A percentile compares a stretch with the other conserved stretches of the same genome.
phyloP scores from a whole-genome alignment of 2,888 invertebrate species.

The Caenorhabditis imperialis region DNA sequence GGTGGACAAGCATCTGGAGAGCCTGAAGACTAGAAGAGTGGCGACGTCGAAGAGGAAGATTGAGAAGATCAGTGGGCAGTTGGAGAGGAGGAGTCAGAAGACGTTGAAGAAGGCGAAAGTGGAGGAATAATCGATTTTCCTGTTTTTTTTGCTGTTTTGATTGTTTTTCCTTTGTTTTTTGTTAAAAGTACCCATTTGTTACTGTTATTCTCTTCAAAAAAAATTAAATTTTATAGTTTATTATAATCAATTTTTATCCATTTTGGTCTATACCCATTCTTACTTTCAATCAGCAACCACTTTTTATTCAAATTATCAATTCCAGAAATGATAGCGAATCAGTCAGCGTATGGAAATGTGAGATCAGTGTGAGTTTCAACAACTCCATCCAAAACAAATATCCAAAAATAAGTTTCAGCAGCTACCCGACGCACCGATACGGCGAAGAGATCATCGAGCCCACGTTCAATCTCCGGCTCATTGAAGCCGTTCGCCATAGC shows the following conservation, averaged over 20 bases:
- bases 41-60: conserved; percentile 38
- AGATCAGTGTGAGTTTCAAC: too few relatives aligned
- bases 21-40: conserved; percentile 25
- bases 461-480: conserved; percentile 72
- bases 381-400: too few relatives aligned
- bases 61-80: conserved; percentile 29
- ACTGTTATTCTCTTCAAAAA: too few relatives aligned
- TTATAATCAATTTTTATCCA: too few relatives aligned
- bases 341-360: too few relatives aligned
- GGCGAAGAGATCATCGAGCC: conserved; percentile 58
- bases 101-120: conserved; percentile 13
- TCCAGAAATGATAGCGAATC: too few relatives aligned
- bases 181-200: too few relatives aligned
- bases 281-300: too few relatives aligned
- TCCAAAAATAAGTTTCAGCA: conserved; percentile 8
- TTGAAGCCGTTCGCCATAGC: conserved; percentile 71
- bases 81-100: conserved; percentile 18
- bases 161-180: conserved; percentile 10
- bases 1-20: conserved; percentile 43
- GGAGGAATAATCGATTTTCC: not conserved
- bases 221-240: too few relatives aligned
- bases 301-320: too few relatives aligned
- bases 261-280: too few relatives aligned
- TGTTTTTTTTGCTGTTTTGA: conserved; percentile 12
- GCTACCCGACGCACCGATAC: conserved; percentile 3